phyloP scores from a whole-genome alignment of 2,888 invertebrate genomes.

The Agapostemon virescens region DNA sequence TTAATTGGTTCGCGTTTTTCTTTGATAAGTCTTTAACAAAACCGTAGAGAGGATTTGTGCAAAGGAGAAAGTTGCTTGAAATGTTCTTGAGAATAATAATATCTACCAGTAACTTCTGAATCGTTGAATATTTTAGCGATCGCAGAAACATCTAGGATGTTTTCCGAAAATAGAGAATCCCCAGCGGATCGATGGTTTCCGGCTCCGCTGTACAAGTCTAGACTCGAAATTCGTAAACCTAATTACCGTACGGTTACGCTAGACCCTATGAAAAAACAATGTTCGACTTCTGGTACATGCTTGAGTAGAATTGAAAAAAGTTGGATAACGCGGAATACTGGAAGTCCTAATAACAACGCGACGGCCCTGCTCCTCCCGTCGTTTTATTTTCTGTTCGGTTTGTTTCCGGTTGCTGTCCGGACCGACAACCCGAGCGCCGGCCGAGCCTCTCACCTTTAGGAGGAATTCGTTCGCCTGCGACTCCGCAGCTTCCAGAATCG shows the following conservation, averaged over 20 bases:
- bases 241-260: constrained; percentile 55
- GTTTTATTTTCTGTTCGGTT: no score
- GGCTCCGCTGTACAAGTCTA: constrained; percentile 40
- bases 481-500: constrained; percentile 78
- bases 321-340: constrained; percentile 66
- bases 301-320: constrained; percentile 60
- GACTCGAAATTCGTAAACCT: constrained; percentile 59
- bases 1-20: no score
- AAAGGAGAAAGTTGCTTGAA: no score
- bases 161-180: neutral
- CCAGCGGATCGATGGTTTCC: neutral
- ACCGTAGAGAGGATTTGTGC: no score
- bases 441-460: constrained; percentile 58
- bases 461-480: constrained; percentile 75
- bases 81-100: no score
- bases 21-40: no score
- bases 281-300: constrained; percentile 51
- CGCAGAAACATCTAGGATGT: neutral
- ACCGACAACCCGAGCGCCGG: constrained; percentile 3
- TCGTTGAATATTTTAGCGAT: no score
- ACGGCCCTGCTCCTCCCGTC: constrained; percentile 19
- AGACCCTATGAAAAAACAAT: constrained; percentile 62
- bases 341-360: constrained; percentile 68
- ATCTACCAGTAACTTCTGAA: no score
- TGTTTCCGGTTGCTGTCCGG: neutral